A percentile compares a stretch with the other conserved stretches of the same genome.
Evolutionary conservation across 2,888 invertebrate species (phyloP).

Genomic region (Oscheius sp.): DNA sequence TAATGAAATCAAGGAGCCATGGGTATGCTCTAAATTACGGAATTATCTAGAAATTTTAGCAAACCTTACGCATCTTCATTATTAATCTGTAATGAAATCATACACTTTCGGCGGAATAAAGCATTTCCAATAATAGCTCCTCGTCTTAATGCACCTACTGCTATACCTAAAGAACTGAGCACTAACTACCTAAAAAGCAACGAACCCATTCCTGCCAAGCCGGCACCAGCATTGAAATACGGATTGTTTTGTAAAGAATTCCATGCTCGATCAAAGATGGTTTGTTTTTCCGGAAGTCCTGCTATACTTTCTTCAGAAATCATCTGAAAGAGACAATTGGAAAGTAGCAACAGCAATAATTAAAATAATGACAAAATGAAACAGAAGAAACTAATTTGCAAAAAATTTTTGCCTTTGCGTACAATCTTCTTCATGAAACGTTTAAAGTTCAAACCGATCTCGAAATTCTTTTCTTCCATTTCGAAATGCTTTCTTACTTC

Average conservation of each 20-base stretch:
- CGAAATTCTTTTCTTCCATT: constrained; percentile 7
- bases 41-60: not conserved
- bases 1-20: constrained; percentile 68
- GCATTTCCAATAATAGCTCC: constrained; percentile 55
- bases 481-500: not conserved
- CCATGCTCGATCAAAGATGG: constrained; percentile 7
- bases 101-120: constrained; percentile 57
- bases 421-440: too few relatives aligned
- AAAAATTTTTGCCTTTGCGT: not conserved
- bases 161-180: constrained; percentile 45
- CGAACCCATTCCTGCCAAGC: constrained; percentile 60
- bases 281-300: not conserved
- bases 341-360: not conserved
- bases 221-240: constrained; percentile 66
- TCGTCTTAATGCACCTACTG: constrained; percentile 44
- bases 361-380: not conserved
- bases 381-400: not conserved
- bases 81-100: constrained; percentile 61
- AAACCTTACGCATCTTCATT: constrained; percentile 62
- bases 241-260: constrained; percentile 50
- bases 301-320: not conserved
- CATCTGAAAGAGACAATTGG: not conserved
- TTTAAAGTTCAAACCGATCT: too few relatives aligned
- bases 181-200: not conserved
- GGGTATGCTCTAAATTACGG: constrained; percentile 63